Conservation (phyloP, 2,797 vertebrate genomes). For the Spinibarbus caldwelli region DNA sequence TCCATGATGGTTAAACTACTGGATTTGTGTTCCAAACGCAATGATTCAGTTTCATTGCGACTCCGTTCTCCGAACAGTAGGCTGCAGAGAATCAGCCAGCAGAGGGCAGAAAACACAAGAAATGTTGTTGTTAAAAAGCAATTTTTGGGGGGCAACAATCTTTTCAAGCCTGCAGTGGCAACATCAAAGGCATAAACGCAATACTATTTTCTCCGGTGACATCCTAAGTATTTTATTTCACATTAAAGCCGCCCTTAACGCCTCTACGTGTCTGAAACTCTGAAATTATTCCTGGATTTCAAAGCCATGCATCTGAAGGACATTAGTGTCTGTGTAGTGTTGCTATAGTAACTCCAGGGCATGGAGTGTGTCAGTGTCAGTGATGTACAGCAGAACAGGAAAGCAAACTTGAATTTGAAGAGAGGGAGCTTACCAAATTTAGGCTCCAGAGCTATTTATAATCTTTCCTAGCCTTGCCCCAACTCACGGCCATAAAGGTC, state of each 20-base stretch:
- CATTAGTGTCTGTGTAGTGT: constrained; percentile 45
- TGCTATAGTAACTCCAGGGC: constrained; percentile 57
- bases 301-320: constrained; percentile 42
- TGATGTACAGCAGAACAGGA: constrained; percentile 32
- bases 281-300: constrained; percentile 51
- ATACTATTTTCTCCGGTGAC: constrained; percentile 38
- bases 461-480: neutral
- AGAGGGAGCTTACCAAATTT: constrained; percentile 29
- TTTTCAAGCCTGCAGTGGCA: constrained; percentile 35
- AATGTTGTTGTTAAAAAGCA: constrained; percentile 20
- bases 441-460: constrained; percentile 36
- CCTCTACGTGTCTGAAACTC: constrained; percentile 15
- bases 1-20: neutral
- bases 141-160: neutral
- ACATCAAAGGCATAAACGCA: constrained; percentile 52
- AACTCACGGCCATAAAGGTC: neutral
- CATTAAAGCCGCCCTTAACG: constrained; percentile 35
- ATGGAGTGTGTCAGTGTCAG: constrained; percentile 1
- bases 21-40: neutral
- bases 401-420: constrained; percentile 1
- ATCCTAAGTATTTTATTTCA: constrained; percentile 58
- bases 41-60: neutral
- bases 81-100: constrained; percentile 35
- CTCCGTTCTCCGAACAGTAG: neutral
- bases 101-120: constrained; percentile 64